Base-by-base conservation (phyloP, 2,888 invertebrate species). In the Gasteruption jaculator region DNA sequence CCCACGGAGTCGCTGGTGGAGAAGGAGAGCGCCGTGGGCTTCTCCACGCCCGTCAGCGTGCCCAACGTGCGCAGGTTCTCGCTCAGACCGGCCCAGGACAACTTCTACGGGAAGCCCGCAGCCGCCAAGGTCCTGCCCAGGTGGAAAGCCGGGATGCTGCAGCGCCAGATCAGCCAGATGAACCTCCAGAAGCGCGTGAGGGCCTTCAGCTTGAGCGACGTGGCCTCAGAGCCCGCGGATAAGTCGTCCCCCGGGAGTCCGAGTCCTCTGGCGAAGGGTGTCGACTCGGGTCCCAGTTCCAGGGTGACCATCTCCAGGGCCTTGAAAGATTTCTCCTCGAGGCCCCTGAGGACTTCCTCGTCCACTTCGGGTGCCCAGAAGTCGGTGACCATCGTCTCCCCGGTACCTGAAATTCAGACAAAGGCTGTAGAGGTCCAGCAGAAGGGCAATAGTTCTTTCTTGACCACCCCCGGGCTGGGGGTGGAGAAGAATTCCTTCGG, bases 181-280 rank as follows among this genome's bases (percentile, higher is more conserved):
- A 61, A 60, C 36, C 49, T 65, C 15, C 65, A 60, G 33, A 57
- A 60, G 15, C 58, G 69, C 5, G 63, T 52, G 0, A 46, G 71
- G 22, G 70, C 71, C 1, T 68, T 65, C 38, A 71, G 71, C 37
- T 43, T 71, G 4, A 65, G 68, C 40, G 71, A 71, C 20, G 68
- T 71, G 2, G 53, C 63, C 14, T 43, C 57, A 3, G 59, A 65
- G 3, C 38, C 45, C n/a, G 27, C 41, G 0, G 45, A 39, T 3
- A 52, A 40, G 19, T 27, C 44, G 2, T 38, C 29, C n/a, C n/a
- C n/a, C n/a, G n/a, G n/a, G 4, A 52, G 44, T 19, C 52, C 61
- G 3, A 67, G 66, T 43, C 64, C 66, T 1, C 38, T 67, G 20
- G 65, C 62, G 2, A 40, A 58, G 15, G 56, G 57, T 8, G 57